Base-by-base conservation (phyloP, 1,140 invertebrate species). In the Hylaeus anthracinus region DNA sequence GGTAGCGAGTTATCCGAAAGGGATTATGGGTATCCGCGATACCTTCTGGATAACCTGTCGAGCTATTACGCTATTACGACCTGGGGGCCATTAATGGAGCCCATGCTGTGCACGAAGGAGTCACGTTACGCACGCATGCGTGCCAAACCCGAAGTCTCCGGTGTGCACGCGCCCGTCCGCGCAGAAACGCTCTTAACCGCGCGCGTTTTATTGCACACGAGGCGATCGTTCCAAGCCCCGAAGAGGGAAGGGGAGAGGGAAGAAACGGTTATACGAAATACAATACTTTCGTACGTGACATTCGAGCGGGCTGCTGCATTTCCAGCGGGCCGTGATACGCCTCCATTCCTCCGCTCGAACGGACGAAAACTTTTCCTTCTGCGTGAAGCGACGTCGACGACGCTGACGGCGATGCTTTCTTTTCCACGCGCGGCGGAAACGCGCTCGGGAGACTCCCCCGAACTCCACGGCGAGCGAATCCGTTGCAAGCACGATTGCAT, bases 41-140 rank as follows among this genome's bases (percentile, higher is more conserved):
- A 72, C 82, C 81, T 74, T 72, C 48, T 69, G 67, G 45, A 26
- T 76, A 72, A 86, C 65, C 70, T 81, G 84, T 66, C 77, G 64
- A 48, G 79, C 63, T 76, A 86, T 86, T 86, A 86, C 81, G 72
- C 75, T 86, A 86, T 86, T 86, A 86, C 69, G 81, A 77, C 37
- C 72, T 58, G 58, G 69, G 69, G 81, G 69, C 58, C 69, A 66
- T 55, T 86, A 86, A 86, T 82, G 74, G 84, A 72, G 76, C 75
- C 81, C 84, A 79, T 86, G 72, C 76, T 86, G 76, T 67, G 80
- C 75, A 86, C 72, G 81, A 83, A 63, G 69, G 72, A 86, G 70
- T 86, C 80, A 86, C 85, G 84, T 76, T 76, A 82, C 72, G 66
- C 64, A 75, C 79, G 79, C 79, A 80, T 74, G 79, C 72, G 51